Evolutionary conservation across 53 echinoderm and acorn worm species (phyloP).

Genomic region (Paracentrotus lividus): DNA sequence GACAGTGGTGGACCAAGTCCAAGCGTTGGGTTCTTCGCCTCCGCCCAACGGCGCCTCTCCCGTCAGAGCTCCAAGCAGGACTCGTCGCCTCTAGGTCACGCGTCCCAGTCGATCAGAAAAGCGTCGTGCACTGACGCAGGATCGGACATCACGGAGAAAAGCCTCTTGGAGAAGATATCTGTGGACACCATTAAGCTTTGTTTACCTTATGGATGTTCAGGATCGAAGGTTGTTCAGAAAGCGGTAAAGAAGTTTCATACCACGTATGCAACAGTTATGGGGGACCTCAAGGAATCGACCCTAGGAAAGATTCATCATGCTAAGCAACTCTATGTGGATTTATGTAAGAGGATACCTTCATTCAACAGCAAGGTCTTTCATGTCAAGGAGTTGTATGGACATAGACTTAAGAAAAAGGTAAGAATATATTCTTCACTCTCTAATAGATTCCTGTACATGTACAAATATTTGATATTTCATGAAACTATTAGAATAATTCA

Average conservation of each 20-base stretch:
- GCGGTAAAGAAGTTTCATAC: conserved; percentile 80
- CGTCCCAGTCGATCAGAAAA: not conserved
- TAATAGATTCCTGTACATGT: not conserved
- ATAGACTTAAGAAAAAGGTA: conserved; percentile 85
- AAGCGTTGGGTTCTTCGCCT: conserved; percentile 63
- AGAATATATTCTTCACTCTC: conserved; percentile 18
- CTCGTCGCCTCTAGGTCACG: conserved; percentile 39
- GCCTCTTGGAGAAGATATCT: conserved; percentile 56
- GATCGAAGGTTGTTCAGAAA: conserved; percentile 80
- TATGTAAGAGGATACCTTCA: conserved; percentile 82
- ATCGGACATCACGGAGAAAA: not conserved
- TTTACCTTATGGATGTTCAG: conserved; percentile 76
- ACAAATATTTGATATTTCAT: too few species aligned
- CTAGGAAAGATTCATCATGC: conserved; percentile 75
- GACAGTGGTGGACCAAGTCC: conserved; percentile 58
- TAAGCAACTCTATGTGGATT: conserved; percentile 86
- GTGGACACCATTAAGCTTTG: conserved; percentile 65
- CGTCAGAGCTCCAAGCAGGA: conserved; percentile 71
- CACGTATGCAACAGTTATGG: conserved; percentile 78
- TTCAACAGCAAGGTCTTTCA: conserved; percentile 87
- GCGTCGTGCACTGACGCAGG: not conserved
- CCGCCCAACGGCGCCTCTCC: conserved; percentile 58
- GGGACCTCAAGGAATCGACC: conserved; percentile 75
- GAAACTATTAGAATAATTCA: too few species aligned
- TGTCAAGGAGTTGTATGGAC: conserved; percentile 85